A percentile compares a stretch with the other conserved stretches of the same genome.
Evolutionary conservation across 2,888 invertebrate genomes (phyloP).

Genomic region (Brenthis daphne): DNA sequence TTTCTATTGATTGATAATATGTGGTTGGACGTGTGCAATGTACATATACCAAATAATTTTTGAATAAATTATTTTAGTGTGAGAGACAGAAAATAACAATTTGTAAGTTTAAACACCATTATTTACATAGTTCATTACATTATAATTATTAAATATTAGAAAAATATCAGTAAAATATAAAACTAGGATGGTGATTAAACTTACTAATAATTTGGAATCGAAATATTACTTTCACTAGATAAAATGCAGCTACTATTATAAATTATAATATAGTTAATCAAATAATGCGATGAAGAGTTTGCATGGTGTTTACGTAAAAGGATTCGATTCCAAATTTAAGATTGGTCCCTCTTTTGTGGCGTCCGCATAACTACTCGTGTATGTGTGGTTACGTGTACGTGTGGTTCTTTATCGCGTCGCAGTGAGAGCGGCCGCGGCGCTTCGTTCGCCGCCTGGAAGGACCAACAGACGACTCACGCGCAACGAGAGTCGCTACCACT

Average conservation of each 20-base stretch:
- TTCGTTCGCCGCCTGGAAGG: conserved; percentile 84
- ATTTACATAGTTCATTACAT: not conserved
- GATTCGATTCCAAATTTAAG: conserved; percentile 50
- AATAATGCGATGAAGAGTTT: too few relatives aligned
- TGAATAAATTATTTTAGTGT: not conserved
- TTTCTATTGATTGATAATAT: conserved; percentile 34
- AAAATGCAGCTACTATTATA: too few relatives aligned
- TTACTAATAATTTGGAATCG: conserved; percentile 28
- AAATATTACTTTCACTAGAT: conserved; percentile 4
- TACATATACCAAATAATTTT: not conserved
- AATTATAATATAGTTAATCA: too few relatives aligned
- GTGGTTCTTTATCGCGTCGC: conserved; percentile 79
- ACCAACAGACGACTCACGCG: conserved; percentile 94
- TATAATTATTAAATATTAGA: too few relatives aligned
- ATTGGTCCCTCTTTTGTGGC: conserved; percentile 48
- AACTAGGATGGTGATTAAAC: conserved; percentile 30
- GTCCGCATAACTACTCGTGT: conserved; percentile 48
- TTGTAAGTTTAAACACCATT: conserved; percentile 31
- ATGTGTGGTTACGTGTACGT: conserved; percentile 60
- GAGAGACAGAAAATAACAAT: conserved; percentile 4
- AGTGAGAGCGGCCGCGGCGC: conserved; percentile 78
- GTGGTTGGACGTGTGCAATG: conserved; percentile 39
- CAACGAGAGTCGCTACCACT: conserved; percentile 97
- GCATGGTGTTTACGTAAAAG: conserved; percentile 11
- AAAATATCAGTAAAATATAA: not conserved